Percentiles rank a stretch among this genome's conserved stretches.
phyloP scores from a whole-genome alignment of 2,888 invertebrate genomes.

The Cephalotes varians region DNA sequence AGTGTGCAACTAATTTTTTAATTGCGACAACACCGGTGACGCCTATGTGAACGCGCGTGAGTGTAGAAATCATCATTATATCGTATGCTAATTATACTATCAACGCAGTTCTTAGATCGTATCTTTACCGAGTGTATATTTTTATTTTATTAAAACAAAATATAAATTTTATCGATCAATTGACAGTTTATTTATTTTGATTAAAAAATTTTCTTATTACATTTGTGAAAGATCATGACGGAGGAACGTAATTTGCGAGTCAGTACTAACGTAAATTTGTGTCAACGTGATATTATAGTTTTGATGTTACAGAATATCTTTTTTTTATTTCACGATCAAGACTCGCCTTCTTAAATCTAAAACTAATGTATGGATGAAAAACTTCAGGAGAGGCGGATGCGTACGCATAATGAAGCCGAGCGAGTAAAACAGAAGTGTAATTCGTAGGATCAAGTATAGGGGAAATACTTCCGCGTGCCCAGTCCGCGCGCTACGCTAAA shows the following conservation, averaged over 20 bases:
- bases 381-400: not conserved
- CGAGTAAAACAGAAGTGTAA: conserved; percentile 71
- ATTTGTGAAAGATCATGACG: not conserved
- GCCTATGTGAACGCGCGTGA: conserved; percentile 54
- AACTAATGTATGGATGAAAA: not conserved
- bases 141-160: not conserved
- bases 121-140: not conserved
- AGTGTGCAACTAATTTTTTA: conserved; percentile 76
- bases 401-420: not conserved
- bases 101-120: not conserved
- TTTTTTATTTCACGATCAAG: not conserved
- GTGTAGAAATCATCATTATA: conserved; percentile 1
- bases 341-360: not conserved
- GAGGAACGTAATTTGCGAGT: not conserved
- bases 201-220: not conserved
- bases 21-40: conserved; percentile 62
- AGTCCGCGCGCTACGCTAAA: conserved; percentile 54
- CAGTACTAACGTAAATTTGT: not conserved
- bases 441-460: conserved; percentile 45
- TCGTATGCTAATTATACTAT: conserved; percentile 1
- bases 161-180: not conserved
- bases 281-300: no score
- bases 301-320: not conserved
- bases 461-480: conserved; percentile 71
- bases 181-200: not conserved